Base-by-base conservation (phyloP, 2,113 vertebrate genomes). In the Oxyura jamaicensis region DNA sequence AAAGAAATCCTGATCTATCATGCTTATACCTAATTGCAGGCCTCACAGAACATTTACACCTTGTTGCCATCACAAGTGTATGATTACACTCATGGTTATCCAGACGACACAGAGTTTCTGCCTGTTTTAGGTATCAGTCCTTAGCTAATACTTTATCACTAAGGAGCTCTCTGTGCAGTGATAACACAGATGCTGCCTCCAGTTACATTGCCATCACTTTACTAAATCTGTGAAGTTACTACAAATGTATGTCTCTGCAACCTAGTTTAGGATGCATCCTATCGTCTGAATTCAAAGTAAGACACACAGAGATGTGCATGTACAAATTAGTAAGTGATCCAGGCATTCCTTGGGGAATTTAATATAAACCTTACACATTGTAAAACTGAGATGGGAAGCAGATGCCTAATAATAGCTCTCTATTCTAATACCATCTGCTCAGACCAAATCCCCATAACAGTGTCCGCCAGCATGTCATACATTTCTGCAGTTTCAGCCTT, bases 401-500 rank as follows among this genome's bases (percentile, higher is more conserved):
- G 95, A 95, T 96, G 93, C 63, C 91, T 92, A 94, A 95, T 96
- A 97, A 96, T 83, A 97, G 89, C 92, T 91, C 62, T 90, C 76
- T 90, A 79, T 95, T 97, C 82, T 89, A 95, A 95, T 88, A 60
- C 91, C 96, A 96, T 97, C 92, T 96, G 92, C 90, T 95, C 73
- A 77, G 67, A 94, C 26, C 6, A 3, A 93, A 94, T 96, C 89
- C 59, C 80, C 39, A 13, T 79, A 88, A 91, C 58, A 83, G 9
- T 31, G 48, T 74, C 90, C 48, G 58, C 75, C 94, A 5, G 0
- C 52, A 21, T 56, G 82, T 63, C 77, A 72, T 48, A 26, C 44
- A 56, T 90, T 97, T 97, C 92, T 94, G 95, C 95, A 81, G 87
- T 79, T 96, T 96, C 95, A 96, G 95, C 91, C 87, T 96, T 96